phyloP scores from a whole-genome alignment of 2,888 invertebrate species.

The Aleiodes leptofemur region DNA sequence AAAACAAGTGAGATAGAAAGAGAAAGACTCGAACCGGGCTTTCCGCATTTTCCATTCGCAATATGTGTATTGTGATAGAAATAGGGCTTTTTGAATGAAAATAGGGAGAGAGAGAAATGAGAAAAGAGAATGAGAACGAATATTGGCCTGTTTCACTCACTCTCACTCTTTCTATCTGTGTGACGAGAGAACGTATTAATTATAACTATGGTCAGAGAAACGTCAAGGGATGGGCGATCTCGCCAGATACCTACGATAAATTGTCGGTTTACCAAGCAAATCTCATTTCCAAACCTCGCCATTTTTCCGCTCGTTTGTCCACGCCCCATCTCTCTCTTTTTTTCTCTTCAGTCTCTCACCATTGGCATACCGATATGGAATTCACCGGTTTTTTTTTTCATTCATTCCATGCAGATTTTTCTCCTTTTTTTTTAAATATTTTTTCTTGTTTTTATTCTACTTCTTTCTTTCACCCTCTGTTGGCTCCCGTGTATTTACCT shows the following conservation, averaged over 20 bases:
- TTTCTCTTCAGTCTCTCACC: constrained; percentile 36
- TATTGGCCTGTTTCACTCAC: constrained; percentile 64
- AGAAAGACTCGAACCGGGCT: constrained; percentile 39
- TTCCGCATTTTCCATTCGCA: constrained; percentile 50
- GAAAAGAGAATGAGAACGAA: constrained; percentile 59
- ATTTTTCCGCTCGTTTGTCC: constrained; percentile 61
- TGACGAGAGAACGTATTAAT: constrained; percentile 73
- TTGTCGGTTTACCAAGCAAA: constrained; percentile 75
- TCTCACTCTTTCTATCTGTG: constrained; percentile 54
- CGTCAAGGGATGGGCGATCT: constrained; percentile 72
- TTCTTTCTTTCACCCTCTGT: constrained; percentile 41
- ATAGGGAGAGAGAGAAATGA: neutral
- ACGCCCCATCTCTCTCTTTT: constrained; percentile 48
- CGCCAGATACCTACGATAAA: constrained; percentile 72
- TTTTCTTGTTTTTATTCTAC: constrained; percentile 35
- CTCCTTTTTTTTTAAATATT: constrained; percentile 38
- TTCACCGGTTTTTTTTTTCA: constrained; percentile 30
- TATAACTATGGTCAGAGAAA: constrained; percentile 74
- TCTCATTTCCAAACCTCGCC: constrained; percentile 72
- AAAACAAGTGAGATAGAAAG: constrained; percentile 5
- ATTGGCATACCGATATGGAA: constrained; percentile 49
- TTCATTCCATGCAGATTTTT: constrained; percentile 18
- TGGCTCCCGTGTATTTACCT: constrained; percentile 52
- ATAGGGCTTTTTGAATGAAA: constrained; percentile 16
- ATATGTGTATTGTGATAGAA: constrained; percentile 3